Evolutionary conservation across 2,888 invertebrate species (phyloP).

Genomic region (Eilema griseolum): DNA sequence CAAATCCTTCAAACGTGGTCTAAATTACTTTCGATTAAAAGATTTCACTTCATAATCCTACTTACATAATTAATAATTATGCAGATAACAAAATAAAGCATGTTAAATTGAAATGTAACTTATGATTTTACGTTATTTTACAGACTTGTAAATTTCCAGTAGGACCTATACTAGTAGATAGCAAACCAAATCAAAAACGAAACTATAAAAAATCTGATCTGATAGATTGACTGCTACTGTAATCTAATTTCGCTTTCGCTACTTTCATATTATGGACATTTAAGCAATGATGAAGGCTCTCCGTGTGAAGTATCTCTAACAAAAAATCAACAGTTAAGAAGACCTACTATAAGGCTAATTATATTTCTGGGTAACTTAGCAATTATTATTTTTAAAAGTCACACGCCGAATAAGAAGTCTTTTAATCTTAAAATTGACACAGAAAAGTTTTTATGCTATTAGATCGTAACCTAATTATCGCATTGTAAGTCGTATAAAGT

Average conservation of each 20-base stretch:
- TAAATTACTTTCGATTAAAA: neutral
- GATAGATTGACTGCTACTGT: too few relatives aligned
- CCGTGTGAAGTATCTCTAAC: too few relatives aligned
- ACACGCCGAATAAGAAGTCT: slow-evolving; percentile 8
- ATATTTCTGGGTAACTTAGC: neutral
- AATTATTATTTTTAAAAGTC: neutral
- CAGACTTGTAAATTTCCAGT: neutral
- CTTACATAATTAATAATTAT: neutral
- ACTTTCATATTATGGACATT: too few relatives aligned
- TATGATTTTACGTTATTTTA: neutral
- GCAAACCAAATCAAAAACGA: too few relatives aligned
- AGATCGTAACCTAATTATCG: neutral
- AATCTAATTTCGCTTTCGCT: neutral
- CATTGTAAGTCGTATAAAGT: neutral
- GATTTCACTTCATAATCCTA: neutral
- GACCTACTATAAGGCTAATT: neutral
- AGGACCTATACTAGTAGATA: too few relatives aligned
- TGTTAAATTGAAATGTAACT: slow-evolving; percentile 4
- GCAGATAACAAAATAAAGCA: neutral
- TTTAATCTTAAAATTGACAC: neutral
- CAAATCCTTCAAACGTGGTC: neutral
- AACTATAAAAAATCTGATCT: neutral
- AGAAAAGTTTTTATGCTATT: neutral
- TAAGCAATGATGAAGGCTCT: too few relatives aligned
- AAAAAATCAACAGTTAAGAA: too few relatives aligned